These are phyloP conservation scores for Intellagama lesueurii DNA, from an alignment of 2,797 vertebrate species.

Conservation along the genomic window DNA sequence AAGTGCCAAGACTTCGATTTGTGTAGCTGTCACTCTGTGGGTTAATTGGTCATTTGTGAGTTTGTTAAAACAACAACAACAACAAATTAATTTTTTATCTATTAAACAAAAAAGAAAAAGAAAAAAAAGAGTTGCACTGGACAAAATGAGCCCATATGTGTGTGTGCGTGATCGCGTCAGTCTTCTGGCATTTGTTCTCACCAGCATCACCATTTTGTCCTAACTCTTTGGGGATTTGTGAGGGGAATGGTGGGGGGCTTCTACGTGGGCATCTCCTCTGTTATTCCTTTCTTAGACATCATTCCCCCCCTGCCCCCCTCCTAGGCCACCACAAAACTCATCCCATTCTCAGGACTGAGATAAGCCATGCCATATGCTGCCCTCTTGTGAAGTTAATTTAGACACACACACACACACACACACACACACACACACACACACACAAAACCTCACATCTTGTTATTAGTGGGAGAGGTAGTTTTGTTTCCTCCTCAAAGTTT, in stretches of 20 bases:
- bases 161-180: slow-evolving; percentile 69
- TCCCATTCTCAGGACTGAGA: slow-evolving; percentile 10
- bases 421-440: neutral
- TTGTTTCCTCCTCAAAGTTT: neutral
- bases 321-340: neutral
- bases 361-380: neutral
- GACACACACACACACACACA: neutral
- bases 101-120: slow-evolving; percentile 74
- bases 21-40: slow-evolving; percentile 63
- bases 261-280: slow-evolving; percentile 15
- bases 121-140: slow-evolving; percentile 70
- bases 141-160: slow-evolving; percentile 52
- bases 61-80: slow-evolving; percentile 74
- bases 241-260: slow-evolving; percentile 15
- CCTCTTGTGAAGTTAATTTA: neutral
- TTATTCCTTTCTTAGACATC: slow-evolving; percentile 24
- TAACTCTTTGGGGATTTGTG: slow-evolving; percentile 21
- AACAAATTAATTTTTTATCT: slow-evolving; percentile 81
- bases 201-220: slow-evolving; percentile 47
- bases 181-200: slow-evolving; percentile 69
- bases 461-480: neutral
- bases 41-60: slow-evolving; percentile 78
- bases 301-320: neutral
- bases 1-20: slow-evolving; percentile 65
- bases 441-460: neutral